Percentiles rank a stretch among this genome's conserved stretches.
phyloP scores from a whole-genome alignment of 2,888 invertebrate species.

The Tenthredo livida region DNA sequence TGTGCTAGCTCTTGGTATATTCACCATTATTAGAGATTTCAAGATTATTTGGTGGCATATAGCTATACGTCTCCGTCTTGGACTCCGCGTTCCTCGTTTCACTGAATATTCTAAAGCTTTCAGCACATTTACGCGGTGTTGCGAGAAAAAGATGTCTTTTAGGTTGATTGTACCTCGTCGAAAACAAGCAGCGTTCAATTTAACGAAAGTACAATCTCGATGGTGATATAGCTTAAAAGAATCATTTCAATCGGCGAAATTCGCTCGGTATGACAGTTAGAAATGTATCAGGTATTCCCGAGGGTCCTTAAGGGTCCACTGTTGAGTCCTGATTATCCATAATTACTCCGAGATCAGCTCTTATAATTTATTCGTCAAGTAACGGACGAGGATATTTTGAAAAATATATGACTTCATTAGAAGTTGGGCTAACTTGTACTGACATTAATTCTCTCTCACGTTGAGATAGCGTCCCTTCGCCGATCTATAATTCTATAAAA shows the following conservation, averaged over 20 bases:
- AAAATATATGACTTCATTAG: background rate
- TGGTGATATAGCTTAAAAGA: background rate
- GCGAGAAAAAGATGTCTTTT: slow-evolving; percentile 9
- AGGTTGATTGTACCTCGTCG: slow-evolving; percentile 33
- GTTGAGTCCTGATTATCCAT: background rate
- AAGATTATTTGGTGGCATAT: slow-evolving; percentile 2
- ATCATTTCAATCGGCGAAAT: slow-evolving; percentile 17
- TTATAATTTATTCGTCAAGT: background rate
- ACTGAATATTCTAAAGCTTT: slow-evolving; percentile 46
- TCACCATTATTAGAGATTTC: slow-evolving; percentile 12
- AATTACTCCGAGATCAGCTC: slow-evolving; percentile 17
- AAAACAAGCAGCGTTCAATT: slow-evolving; percentile 41
- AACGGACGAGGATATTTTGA: background rate
- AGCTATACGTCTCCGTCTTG: background rate
- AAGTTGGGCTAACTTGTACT: background rate
- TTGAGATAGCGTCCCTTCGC: background rate
- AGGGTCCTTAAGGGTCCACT: background rate
- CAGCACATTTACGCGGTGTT: slow-evolving; percentile 29
- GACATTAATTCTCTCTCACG: slow-evolving; percentile 2
- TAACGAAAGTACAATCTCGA: slow-evolving; percentile 29
- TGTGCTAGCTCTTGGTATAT: background rate
- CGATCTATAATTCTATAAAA: slow-evolving; percentile 25
- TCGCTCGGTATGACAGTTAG: background rate
- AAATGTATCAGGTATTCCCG: background rate
- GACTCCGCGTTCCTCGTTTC: slow-evolving; percentile 18